Base-by-base conservation (phyloP, 1,140 invertebrate species). In the Zaprionus davidi region DNA sequence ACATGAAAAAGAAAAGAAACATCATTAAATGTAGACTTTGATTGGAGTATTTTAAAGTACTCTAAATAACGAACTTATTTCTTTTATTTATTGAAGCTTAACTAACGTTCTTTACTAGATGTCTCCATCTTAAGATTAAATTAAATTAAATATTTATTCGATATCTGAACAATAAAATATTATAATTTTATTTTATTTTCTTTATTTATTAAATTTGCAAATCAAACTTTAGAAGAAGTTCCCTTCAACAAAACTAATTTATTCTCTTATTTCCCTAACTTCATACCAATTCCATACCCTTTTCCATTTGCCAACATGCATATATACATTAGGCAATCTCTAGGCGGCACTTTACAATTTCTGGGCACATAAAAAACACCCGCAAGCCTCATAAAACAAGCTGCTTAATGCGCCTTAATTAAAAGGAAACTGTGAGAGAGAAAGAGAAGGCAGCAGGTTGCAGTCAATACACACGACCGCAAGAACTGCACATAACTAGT, bases 401-500 rank as follows among this genome's bases (percentile, higher is more conserved):
- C 55, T 73, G 34, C 70, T 75, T 81, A 79, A 86, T 86, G 72
- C 44, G 71, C 68, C 72, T 79, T 90, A 90, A 90, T 90, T 90
- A 90, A 90, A 84, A 82, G 51, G 71, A 74, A 79, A 79, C 62
- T 55, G 59, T 22, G 34, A 46, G 11, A 1, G 15, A 38, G 20
- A 36, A 41, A 44, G 5, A 17, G 41, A 11, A 11, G 60, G 26
- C 12, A 31, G 22, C 26, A 26, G 38, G 63, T 22, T 75, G 74
- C 74, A 84, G 80, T 81, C 84, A 60, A 84, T 77, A 78, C 63
- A 78, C 63, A 67, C 53, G 49, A 28, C 60, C 71, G 31, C 66
- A 75, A 71, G 72, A 49, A 71, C 62, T 70, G 75, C 71, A 78
- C 79, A 78, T 90, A 88, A 84, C 81, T 88, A 90, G 84, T 90